A percentile compares a stretch with the other conserved stretches of the same genome.
phyloP scores from a whole-genome alignment of 2,113 vertebrate species.

The Nicator chloris region DNA sequence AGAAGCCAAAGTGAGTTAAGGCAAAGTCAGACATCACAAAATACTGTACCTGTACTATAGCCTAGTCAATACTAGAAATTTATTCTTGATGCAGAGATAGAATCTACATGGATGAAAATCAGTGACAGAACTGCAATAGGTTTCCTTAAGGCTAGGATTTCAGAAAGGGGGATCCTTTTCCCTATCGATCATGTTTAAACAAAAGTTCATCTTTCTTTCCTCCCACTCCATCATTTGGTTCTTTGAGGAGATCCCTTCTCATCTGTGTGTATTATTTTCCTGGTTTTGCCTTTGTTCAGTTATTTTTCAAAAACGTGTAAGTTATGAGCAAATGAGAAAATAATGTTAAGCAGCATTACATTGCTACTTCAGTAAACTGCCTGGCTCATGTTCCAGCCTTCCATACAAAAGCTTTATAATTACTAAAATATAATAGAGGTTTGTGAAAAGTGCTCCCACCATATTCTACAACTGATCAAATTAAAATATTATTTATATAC shows the following conservation, averaged over 20 bases:
- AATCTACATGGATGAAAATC: background rate
- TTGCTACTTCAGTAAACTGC: background rate
- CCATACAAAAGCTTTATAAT: background rate
- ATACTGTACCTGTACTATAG: background rate
- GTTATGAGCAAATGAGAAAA: background rate
- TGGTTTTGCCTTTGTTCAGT: background rate
- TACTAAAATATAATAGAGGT: background rate
- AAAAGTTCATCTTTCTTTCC: background rate
- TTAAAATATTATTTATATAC: background rate
- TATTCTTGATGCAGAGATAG: background rate
- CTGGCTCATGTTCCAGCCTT: background rate
- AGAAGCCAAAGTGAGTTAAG: background rate
- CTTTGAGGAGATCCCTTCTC: background rate
- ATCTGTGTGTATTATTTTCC: background rate
- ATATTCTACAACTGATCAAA: background rate
- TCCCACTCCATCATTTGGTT: rapidly evolving
- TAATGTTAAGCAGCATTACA: background rate
- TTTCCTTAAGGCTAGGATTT: background rate
- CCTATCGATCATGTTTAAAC: background rate
- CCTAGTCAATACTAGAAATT: background rate
- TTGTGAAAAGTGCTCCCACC: background rate
- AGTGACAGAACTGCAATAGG: background rate
- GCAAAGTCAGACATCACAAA: background rate
- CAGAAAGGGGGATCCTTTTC: background rate
- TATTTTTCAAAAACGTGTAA: background rate